Evolutionary conservation across 2,797 vertebrate species (phyloP), one percentile per base, ranked within the genome.

Genomic region (Molossus molossus): DNA sequence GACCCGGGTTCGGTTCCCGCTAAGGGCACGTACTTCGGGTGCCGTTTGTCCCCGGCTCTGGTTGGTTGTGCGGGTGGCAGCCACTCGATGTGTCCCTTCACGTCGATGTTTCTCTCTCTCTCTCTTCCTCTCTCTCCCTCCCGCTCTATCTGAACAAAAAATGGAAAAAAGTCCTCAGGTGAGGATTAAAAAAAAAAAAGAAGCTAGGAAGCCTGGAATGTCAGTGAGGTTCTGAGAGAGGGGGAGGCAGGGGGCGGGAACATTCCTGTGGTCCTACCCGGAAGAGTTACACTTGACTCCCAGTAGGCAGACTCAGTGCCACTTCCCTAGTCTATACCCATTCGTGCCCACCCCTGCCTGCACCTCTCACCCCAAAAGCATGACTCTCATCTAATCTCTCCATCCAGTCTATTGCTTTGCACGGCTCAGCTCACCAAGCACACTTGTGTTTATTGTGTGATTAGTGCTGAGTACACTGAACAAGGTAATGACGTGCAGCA

Each of bases 351-450:
- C 87, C 90, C 96, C 95, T 53, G 93, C 96, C 94, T 94, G 96
- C 62, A 83, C 91, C 33, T 95, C 95, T 96, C 94, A 91, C 96
- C 96, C 97, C 95, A 96, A 87, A 96, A 96, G 95, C 76, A 53
- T 69, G 94, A 94, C 96, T 96, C 94, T 83, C 94, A 98, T 97
- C 98, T 98, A 95, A 94, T 97, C 97, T 97, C 97, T 84, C 96
- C 96, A 97, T 87, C 53, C 97, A 94, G 94, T 97, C 97, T 98
- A 98, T 98, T 98, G 98, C 97, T 98, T 96, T 94, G 96, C 97
- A 90, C 93, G 97, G 97, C 96, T 97, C 98, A 98, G 96, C 97
- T 98, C 98, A 98, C 97, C 96, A 97, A 96, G 97, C 97, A 97
- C 23, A 91, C 95, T 76, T 53, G 97, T 98, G 98, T 98, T 98